Percentiles rank a stretch among this genome's conserved stretches.
Conservation (phyloP, 2,888 invertebrate genomes). For the Beris morrisii region DNA sequence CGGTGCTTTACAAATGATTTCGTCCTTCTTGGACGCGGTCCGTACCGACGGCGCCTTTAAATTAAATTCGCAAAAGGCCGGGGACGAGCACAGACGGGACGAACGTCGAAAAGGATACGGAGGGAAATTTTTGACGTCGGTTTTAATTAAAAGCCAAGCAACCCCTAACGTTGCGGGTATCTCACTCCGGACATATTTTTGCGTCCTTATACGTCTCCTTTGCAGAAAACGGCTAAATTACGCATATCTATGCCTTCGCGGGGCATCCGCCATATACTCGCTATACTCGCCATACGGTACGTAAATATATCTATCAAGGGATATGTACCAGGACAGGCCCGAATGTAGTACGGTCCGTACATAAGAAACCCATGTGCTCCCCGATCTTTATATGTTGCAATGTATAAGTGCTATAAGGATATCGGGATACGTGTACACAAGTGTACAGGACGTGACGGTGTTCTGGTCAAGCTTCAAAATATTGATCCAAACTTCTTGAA, state of each 20-base stretch:
- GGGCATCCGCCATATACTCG: conserved; percentile 26
- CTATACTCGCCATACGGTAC: background rate
- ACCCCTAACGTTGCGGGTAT: conserved; percentile 36
- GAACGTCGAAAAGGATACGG: conserved; percentile 10
- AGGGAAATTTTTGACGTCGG: conserved; percentile 37
- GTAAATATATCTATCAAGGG: conserved; percentile 14
- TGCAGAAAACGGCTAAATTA: conserved; percentile 38
- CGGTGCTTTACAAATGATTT: conserved; percentile 22
- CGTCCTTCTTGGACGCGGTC: conserved; percentile 21
- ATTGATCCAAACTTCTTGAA: conserved; percentile 41
- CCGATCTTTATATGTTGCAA: conserved; percentile 26
- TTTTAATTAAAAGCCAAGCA: conserved; percentile 40
- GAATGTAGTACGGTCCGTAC: conserved; percentile 20
- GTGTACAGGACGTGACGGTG: conserved; percentile 41
- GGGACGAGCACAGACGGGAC: background rate
- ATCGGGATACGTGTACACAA: conserved; percentile 37
- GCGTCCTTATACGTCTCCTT: conserved; percentile 38
- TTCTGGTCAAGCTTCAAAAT: conserved; percentile 42
- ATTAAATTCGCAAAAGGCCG: conserved; percentile 37
- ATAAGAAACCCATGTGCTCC: conserved; percentile 36
- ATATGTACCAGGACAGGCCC: background rate
- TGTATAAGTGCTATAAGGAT: conserved; percentile 18
- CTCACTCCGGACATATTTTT: conserved; percentile 35
- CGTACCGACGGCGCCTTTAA: conserved; percentile 33
- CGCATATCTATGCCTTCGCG: conserved; percentile 40